Percentiles rank a stretch among this genome's conserved stretches.
phyloP scores from a whole-genome alignment of 1,140 invertebrate species.

The Theocolax elegans region DNA sequence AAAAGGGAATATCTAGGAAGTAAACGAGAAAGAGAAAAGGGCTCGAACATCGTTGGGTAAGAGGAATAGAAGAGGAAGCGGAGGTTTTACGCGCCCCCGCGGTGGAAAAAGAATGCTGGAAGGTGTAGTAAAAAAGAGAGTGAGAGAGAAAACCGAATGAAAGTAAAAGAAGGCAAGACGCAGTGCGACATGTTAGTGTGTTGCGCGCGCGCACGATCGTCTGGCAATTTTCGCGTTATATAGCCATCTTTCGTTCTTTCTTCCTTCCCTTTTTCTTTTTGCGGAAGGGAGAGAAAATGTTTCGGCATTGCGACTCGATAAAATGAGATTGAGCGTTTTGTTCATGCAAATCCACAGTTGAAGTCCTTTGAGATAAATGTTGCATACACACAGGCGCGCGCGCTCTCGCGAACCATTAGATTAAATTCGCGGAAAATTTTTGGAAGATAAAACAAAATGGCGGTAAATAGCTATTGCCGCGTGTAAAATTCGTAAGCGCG shows the following conservation, averaged over 20 bases:
- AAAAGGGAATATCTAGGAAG: slow-evolving; percentile 1
- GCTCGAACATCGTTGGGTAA: slow-evolving; percentile 9
- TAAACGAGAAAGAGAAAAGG: slow-evolving; percentile 7
- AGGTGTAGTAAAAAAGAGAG: not conserved
- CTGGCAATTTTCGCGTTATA: slow-evolving; percentile 49
- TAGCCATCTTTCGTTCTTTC: slow-evolving; percentile 34
- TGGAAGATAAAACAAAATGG: slow-evolving; percentile 21
- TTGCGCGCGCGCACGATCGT: slow-evolving; percentile 35
- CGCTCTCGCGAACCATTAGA: no score
- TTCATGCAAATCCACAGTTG: slow-evolving; percentile 16
- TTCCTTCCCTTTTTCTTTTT: no score
- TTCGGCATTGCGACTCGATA: slow-evolving; percentile 12
- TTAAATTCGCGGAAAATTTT: slow-evolving; percentile 31
- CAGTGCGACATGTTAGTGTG: slow-evolving; percentile 29
- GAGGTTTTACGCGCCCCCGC: not conserved
- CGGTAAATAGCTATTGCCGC: slow-evolving; percentile 5
- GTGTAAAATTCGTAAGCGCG: no score
- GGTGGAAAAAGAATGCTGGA: not conserved
- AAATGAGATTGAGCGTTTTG: slow-evolving; percentile 27
- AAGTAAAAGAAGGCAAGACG: not conserved
- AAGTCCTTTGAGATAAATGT: no score
- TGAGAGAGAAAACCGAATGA: not conserved
- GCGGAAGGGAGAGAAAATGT: slow-evolving; percentile 21
- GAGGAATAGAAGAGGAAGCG: not conserved
- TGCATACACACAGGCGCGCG: not conserved